Conservation (phyloP, 2,888 invertebrate species). For the Cosmia trapezina region DNA sequence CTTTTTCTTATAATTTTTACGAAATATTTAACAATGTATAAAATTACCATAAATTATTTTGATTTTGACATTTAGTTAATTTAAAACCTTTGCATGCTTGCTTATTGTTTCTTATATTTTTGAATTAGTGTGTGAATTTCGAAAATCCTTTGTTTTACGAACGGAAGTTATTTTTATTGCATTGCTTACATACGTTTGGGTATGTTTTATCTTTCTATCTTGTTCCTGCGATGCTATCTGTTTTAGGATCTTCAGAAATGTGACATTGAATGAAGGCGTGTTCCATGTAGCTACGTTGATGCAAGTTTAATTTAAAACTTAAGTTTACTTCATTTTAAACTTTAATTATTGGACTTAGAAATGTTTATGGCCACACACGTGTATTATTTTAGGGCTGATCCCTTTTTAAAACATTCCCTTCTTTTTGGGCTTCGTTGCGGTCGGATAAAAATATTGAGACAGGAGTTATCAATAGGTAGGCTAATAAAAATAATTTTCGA, state of each 20-base stretch:
- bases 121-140: constrained; percentile 55
- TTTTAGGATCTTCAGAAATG: constrained; percentile 42
- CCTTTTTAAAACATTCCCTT: too few relatives aligned
- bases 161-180: constrained; percentile 56
- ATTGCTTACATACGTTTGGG: constrained; percentile 22
- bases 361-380: too few relatives aligned
- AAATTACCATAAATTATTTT: constrained; percentile 25
- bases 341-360: too few relatives aligned
- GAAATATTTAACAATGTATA: constrained; percentile 13
- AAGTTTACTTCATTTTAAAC: too few relatives aligned
- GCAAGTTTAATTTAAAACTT: neutral
- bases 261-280: constrained; percentile 54
- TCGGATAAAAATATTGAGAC: too few relatives aligned
- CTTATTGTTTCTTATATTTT: constrained; percentile 42
- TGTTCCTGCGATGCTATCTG: constrained; percentile 55
- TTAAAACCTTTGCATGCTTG: constrained; percentile 42
- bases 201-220: constrained; percentile 44
- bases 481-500: too few relatives aligned
- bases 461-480: too few relatives aligned
- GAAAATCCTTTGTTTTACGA: constrained; percentile 59
- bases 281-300: neutral
- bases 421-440: too few relatives aligned
- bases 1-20: constrained; percentile 20
- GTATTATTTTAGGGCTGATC: too few relatives aligned
- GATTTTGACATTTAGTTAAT: constrained; percentile 22